Percentiles rank a stretch among this genome's conserved stretches.
phyloP scores from a whole-genome alignment of 2,113 vertebrate species.

The Labrus mixtus region DNA sequence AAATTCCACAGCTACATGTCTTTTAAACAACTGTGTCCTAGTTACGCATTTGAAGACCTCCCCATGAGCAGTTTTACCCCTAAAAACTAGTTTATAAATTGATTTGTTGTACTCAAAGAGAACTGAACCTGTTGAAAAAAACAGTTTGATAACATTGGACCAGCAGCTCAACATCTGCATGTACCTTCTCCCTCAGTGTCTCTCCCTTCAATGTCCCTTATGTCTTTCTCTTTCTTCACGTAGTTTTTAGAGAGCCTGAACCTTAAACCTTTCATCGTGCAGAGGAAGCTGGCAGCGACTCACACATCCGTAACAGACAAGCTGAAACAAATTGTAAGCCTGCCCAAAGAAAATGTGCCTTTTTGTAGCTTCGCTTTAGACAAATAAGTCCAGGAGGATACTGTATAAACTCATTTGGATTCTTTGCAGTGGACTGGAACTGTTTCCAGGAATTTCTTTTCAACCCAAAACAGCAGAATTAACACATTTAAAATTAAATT shows the following conservation, averaged over 20 bases:
- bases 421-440: constrained; percentile 6
- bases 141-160: constrained; percentile 4
- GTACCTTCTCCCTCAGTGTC: constrained; percentile 1
- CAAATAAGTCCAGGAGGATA: constrained; percentile 19
- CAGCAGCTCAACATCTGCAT: background rate
- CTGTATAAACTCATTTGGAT: constrained; percentile 18
- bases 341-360: constrained; percentile 19
- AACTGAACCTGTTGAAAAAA: background rate
- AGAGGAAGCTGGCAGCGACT: constrained; percentile 66
- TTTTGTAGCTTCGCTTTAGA: constrained; percentile 25
- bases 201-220: constrained; percentile 18
- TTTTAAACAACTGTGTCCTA: too few relatives aligned
- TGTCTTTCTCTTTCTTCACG: too few relatives aligned
- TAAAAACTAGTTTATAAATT: too few relatives aligned
- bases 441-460: constrained; percentile 3
- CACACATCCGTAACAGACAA: constrained; percentile 54
- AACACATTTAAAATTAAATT: constrained; percentile 38
- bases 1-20: too few relatives aligned
- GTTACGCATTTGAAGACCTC: too few relatives aligned
- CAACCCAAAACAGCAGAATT: constrained; percentile 3
- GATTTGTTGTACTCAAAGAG: too few relatives aligned
- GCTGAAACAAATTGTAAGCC: constrained; percentile 49
- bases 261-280: constrained; percentile 70
- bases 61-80: too few relatives aligned
- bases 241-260: constrained; percentile 53